Conservation (phyloP, 2,113 vertebrate species). For the Strix uralensis region DNA sequence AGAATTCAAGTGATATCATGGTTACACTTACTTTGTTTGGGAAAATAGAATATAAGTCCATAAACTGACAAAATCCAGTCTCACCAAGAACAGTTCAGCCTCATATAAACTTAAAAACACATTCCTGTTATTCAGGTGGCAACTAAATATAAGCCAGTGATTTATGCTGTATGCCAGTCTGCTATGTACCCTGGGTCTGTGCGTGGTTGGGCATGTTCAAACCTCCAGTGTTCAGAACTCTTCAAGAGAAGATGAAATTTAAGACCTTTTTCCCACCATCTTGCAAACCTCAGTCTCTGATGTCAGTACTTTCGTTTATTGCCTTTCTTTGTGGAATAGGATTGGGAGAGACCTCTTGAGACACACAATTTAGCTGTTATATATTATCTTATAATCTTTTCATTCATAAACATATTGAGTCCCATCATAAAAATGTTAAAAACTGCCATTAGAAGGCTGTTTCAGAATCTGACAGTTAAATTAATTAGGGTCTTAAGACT, state of each 20-base stretch:
- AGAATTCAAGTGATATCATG: background rate
- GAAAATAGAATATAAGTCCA: background rate
- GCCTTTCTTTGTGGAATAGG: background rate
- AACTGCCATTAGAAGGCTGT: background rate
- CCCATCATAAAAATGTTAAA: background rate
- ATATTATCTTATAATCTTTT: accelerated
- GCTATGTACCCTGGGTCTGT: background rate
- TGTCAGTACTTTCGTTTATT: background rate
- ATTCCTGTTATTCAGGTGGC: background rate
- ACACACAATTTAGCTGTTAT: background rate
- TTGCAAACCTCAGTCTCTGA: background rate
- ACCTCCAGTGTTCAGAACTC: background rate
- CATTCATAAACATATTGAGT: background rate
- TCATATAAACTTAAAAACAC: background rate
- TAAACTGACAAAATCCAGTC: background rate
- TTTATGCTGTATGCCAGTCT: background rate
- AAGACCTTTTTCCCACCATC: background rate
- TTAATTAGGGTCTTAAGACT: background rate
- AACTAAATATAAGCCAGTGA: background rate
- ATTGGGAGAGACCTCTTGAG: background rate
- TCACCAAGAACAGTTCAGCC: background rate
- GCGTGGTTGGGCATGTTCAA: background rate
- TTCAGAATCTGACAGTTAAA: background rate
- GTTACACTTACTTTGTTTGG: background rate
- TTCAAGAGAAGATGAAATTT: background rate